Conservation (phyloP, 37 sponge, comb jelly and placozoan species). For the Eunapius fragilis region DNA sequence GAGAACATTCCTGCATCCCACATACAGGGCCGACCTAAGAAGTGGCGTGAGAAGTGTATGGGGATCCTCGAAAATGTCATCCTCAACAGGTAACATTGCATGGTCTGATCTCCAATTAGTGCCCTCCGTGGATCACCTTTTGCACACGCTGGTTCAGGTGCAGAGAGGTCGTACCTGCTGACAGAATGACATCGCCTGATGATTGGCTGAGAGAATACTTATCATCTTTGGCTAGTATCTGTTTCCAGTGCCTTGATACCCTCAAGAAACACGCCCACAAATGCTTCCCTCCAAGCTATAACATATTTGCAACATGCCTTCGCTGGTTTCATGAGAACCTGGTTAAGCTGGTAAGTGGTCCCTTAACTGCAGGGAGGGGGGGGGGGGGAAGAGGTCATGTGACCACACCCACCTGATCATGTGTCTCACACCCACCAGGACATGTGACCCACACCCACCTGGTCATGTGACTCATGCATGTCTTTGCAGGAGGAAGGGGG, state of each 20-base stretch:
- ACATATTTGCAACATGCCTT: conserved; percentile 73
- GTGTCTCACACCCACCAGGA: no score
- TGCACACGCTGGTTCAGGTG: no score
- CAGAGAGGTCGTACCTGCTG: no score
- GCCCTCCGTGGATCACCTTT: no score
- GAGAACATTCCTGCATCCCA: conserved; percentile 20
- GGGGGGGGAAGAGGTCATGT: no score
- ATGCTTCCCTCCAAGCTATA: conserved; percentile 65
- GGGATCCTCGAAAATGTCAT: conserved; percentile 73
- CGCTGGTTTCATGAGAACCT: conserved; percentile 68
- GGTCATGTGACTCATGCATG: no score
- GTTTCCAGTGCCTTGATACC: conserved; percentile 36
- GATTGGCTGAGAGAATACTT: conserved; percentile 58
- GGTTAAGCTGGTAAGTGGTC: conserved; percentile 56
- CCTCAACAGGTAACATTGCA: conserved; percentile 47
- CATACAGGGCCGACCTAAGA: conserved; percentile 77
- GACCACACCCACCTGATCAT: no score
- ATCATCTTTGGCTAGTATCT: conserved; percentile 24
- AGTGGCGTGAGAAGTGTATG: conserved; percentile 75
- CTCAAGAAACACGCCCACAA: conserved; percentile 41
- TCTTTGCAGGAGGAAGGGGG: no score
- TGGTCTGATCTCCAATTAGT: no score
- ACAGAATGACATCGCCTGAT: neutral
- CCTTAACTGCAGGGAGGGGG: no score
- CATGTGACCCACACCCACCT: neutral